Evolutionary conservation across 2,113 vertebrate species (phyloP).

Genomic region (Phycodurus eques): DNA sequence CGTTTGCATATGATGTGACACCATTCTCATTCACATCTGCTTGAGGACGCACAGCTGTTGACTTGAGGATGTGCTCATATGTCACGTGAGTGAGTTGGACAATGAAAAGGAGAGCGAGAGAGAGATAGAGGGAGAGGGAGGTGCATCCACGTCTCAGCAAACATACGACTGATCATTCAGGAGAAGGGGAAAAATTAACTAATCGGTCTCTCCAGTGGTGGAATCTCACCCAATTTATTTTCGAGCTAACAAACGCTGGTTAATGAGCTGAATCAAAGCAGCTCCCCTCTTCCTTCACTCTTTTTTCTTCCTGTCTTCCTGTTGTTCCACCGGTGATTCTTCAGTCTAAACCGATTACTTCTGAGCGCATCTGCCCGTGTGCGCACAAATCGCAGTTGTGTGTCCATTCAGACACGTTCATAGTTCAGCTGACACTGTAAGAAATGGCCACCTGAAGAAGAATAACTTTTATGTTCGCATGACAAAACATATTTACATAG

Average conservation of each 20-base stretch:
- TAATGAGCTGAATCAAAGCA: slow-evolving; percentile 73
- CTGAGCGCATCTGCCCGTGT: slow-evolving; percentile 28
- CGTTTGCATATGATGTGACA: slow-evolving; percentile 48
- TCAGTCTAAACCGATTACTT: slow-evolving; percentile 62
- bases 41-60: slow-evolving; percentile 31
- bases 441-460: not conserved
- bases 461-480: not conserved
- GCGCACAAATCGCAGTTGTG: slow-evolving; percentile 24
- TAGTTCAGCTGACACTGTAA: slow-evolving; percentile 4
- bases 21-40: slow-evolving; percentile 60
- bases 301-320: slow-evolving; percentile 33
- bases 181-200: slow-evolving; percentile 64
- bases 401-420: slow-evolving; percentile 32
- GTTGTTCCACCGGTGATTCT: slow-evolving; percentile 56
- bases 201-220: slow-evolving; percentile 69
- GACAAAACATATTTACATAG: not conserved
- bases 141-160: slow-evolving; percentile 48
- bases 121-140: slow-evolving; percentile 46
- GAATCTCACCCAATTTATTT: slow-evolving; percentile 75
- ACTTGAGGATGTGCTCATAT: slow-evolving; percentile 30
- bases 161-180: slow-evolving; percentile 57
- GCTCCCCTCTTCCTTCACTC: slow-evolving; percentile 65
- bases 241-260: slow-evolving; percentile 70
- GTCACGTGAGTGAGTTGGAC: slow-evolving; percentile 11
- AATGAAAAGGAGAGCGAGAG: slow-evolving; percentile 42